phyloP scores from a whole-genome alignment of 2,113 vertebrate genomes.

The Alectura lathami region DNA sequence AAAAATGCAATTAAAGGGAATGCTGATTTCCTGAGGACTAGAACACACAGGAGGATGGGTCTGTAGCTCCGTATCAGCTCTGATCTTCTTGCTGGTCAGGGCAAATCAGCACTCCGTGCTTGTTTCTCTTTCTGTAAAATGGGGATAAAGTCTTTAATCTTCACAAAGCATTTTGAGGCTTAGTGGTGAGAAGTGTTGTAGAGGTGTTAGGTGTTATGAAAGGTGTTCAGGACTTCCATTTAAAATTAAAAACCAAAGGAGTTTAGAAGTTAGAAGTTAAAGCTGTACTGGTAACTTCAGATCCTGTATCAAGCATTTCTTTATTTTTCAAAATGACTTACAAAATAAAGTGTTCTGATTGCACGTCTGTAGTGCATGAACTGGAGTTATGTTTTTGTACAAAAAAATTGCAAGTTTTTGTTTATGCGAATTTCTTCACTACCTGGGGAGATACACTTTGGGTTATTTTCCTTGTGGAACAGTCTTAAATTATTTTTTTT shows the following conservation, averaged over 20 bases:
- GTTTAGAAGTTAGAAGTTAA: neutral
- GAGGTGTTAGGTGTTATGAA: neutral
- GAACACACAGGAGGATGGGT: conserved; percentile 6
- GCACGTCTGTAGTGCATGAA: neutral
- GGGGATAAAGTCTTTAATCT: neutral
- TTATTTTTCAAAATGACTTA: neutral
- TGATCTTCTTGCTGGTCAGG: neutral
- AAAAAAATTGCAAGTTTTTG: neutral
- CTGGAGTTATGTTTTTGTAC: neutral
- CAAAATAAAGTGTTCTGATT: neutral
- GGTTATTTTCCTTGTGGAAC: neutral
- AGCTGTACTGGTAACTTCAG: neutral
- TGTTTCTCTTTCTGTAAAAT: neutral
- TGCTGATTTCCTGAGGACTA: conserved; percentile 16
- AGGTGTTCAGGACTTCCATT: neutral
- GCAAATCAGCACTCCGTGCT: neutral
- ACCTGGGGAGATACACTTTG: neutral
- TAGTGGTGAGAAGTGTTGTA: neutral
- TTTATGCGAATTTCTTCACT: neutral
- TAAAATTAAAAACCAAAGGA: neutral
- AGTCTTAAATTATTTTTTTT: conserved; percentile 13
- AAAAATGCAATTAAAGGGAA: conserved; percentile 31
- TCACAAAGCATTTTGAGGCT: neutral
- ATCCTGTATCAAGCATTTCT: neutral
- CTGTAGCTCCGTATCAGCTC: neutral